phyloP scores from a whole-genome alignment of 2,113 vertebrate genomes.

The Leucoraja erinaceus region DNA sequence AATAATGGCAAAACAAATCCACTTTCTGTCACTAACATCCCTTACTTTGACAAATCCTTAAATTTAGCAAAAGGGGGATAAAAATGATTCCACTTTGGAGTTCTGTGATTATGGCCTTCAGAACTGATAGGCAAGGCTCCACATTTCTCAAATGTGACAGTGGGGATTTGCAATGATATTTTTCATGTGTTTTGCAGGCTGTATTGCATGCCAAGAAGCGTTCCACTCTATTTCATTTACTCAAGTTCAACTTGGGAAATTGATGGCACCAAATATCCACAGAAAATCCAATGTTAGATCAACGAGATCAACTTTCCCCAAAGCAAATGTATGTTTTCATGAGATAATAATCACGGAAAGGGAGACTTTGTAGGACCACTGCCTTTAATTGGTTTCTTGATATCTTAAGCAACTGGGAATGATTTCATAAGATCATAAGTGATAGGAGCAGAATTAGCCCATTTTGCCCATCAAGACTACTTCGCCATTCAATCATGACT shows the following conservation, averaged over 20 bases:
- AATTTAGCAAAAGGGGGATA: neutral
- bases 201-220: neutral
- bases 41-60: constrained; percentile 1
- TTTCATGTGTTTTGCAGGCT: neutral
- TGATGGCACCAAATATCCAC: neutral
- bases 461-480: too few relatives aligned
- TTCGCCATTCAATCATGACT: too few relatives aligned
- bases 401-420: neutral
- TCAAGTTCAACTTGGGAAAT: neutral
- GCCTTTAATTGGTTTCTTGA: neutral
- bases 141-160: constrained; percentile 29
- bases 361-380: neutral
- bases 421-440: neutral
- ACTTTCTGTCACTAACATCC: neutral
- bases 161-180: neutral
- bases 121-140: neutral
- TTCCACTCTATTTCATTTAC: neutral
- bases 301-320: neutral
- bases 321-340: neutral
- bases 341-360: neutral
- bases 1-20: neutral
- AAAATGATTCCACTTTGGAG: neutral
- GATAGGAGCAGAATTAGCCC: too few relatives aligned
- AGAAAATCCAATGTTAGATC: neutral
- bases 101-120: constrained; percentile 21